These are phyloP conservation scores for Apamea anceps DNA, from an alignment of 2,888 invertebrate genomes.

Conservation along the genomic window DNA sequence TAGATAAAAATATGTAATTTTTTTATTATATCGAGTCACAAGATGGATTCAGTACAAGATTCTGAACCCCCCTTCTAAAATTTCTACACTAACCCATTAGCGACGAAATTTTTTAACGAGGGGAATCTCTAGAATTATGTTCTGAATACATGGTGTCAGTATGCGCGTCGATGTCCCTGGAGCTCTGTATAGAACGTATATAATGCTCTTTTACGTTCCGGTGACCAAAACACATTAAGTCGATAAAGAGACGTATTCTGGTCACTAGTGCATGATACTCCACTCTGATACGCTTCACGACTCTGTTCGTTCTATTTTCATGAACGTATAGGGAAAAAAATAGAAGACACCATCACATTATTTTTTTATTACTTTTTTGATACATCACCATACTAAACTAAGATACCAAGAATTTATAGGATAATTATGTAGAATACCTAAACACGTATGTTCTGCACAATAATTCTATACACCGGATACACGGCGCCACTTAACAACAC, in stretches of 20 bases:
- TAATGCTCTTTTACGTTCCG: not conserved
- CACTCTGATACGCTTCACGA: not conserved
- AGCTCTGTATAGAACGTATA: not conserved
- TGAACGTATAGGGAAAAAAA: not conserved
- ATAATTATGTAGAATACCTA: not conserved
- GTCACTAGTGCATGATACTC: not conserved
- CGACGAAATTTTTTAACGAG: too few species aligned
- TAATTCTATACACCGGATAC: constrained; percentile 35
- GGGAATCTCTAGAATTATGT: too few species aligned
- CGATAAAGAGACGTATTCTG: not conserved
- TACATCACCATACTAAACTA: not conserved
- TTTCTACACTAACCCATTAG: too few species aligned
- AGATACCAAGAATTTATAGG: not conserved
- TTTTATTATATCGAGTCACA: not conserved
- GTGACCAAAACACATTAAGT: not conserved
- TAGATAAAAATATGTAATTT: not conserved
- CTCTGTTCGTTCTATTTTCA: not conserved
- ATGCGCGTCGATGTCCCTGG: too few species aligned
- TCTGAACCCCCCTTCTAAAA: too few species aligned
- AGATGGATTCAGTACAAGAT: too few species aligned
- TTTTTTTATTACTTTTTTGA: not conserved
- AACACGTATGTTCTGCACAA: constrained; percentile 15
- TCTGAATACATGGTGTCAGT: too few species aligned
- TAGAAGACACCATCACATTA: not conserved
- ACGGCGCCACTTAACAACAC: constrained; percentile 36